Base-by-base conservation (phyloP, 1,140 invertebrate genomes). In the Scylla paramamosain region DNA sequence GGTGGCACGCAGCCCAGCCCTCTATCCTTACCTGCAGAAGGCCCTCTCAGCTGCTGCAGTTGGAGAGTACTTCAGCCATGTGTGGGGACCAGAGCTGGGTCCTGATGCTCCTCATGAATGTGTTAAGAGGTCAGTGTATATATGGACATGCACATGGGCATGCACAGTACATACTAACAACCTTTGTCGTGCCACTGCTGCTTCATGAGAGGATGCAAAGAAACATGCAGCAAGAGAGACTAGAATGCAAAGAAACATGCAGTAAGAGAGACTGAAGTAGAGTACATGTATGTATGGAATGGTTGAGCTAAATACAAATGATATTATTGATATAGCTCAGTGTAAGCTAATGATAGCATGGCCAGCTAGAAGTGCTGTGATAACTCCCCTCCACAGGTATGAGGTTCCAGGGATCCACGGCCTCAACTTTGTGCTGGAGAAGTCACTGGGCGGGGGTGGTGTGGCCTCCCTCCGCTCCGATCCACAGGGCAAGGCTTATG, bases 401-500 rank as follows among this genome's bases (percentile, higher is more conserved):
- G 96, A 97, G 92, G 96, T 97, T 28, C 97, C 97, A 92, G 97
- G 97, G n/a, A 97, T 97, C 31, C 77, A 97, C 96, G 97, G 95
- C 7, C 95, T 97, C 32, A 97, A 97, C 95, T 97, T 97, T 96
- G 96, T 97, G 8, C 95, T 97, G n/a, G 96, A 97, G 84, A 96
- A 97, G 92, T 96, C 96, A 14, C 96, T 97, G 25, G 97, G 97
- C 29, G 97, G 97, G 77, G 97, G 97, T 31, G 97, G 97, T 25
- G 97, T 97, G 32, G 97, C 97, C 8, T 97, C 97, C 12, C 96
- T 97, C 83, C 95, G 97, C 32, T 97, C 96, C 96, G 97, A 97
- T 96, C 97, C 97, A 83, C 97, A 97, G 96, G 97, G 97, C 31
- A 97, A 97, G 96, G 97, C 97, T 16, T 96, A 97, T 87, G 97